Evolutionary conservation across 2,797 vertebrate genomes (phyloP).

Genomic region (Acropternis orthonyx): DNA sequence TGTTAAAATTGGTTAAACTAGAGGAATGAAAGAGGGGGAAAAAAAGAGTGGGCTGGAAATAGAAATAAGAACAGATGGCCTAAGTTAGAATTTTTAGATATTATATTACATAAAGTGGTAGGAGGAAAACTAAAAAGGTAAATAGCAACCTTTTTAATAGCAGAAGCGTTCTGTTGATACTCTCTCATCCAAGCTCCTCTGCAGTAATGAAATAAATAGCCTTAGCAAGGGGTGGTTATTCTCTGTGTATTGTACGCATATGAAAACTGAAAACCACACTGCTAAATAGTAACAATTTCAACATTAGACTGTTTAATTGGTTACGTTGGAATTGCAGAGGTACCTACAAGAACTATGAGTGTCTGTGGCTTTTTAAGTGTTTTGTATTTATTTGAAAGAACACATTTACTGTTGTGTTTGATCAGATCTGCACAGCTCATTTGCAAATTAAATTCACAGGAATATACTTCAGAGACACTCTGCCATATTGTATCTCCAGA

Average conservation of each 20-base stretch:
- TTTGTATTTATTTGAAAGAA: background rate
- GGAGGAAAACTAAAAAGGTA: constrained; percentile 40
- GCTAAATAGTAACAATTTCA: background rate
- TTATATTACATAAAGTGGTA: constrained; percentile 58
- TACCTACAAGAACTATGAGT: background rate
- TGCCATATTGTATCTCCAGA: background rate
- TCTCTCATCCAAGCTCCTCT: background rate
- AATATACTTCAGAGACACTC: background rate
- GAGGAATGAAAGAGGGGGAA: background rate
- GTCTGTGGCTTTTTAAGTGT: background rate
- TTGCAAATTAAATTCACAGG: background rate
- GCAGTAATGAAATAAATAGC: background rate
- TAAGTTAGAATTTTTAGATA: constrained; percentile 39
- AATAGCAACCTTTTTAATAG: constrained; percentile 21
- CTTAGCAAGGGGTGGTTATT: background rate
- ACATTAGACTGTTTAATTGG: background rate
- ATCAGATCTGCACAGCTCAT: background rate
- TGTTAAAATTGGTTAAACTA: constrained; percentile 37
- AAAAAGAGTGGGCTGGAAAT: constrained; percentile 32
- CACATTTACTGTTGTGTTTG: background rate
- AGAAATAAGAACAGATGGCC: constrained; percentile 63
- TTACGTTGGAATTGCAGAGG: background rate
- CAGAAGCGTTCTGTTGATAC: constrained; percentile 53
- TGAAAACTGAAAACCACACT: background rate
- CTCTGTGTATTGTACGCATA: background rate